phyloP scores from a whole-genome alignment of 2,797 vertebrate genomes.

The Streptopelia turtur region DNA sequence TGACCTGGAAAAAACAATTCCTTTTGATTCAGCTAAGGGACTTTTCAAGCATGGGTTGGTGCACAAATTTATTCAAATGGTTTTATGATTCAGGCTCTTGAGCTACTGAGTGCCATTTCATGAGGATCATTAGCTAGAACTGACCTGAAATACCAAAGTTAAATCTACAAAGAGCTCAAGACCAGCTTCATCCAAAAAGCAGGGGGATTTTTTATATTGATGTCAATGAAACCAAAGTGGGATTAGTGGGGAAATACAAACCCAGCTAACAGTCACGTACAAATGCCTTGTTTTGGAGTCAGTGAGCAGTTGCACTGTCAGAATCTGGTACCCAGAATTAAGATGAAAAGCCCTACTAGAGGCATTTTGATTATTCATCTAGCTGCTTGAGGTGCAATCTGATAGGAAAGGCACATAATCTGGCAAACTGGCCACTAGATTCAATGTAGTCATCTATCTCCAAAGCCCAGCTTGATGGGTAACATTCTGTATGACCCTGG shows the following conservation, averaged over 20 bases:
- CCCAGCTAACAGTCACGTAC: not conserved
- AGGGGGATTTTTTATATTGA: not conserved
- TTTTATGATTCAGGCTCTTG: not conserved
- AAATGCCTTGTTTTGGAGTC: not conserved
- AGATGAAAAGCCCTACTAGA: not conserved
- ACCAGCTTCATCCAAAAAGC: not conserved
- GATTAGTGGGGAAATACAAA: not conserved
- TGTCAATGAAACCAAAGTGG: not conserved
- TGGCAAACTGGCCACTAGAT: not conserved
- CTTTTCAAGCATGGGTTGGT: not conserved
- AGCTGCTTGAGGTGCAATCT: not conserved
- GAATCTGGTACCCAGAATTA: not conserved
- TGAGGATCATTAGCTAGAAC: not conserved
- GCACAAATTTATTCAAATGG: conserved; percentile 5
- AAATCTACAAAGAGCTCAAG: not conserved
- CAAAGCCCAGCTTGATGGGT: not conserved
- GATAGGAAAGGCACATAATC: not conserved
- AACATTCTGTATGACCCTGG: not conserved
- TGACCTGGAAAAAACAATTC: not conserved
- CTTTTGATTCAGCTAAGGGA: conserved; percentile 4
- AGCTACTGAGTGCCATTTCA: not conserved
- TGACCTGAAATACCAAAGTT: not conserved
- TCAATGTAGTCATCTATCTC: not conserved
- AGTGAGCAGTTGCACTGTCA: not conserved
- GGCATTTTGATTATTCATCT: not conserved